These are phyloP conservation scores for Montipora foliosa DNA, from an alignment of 64 coral and sea anemone genomes.

Conservation along the genomic window DNA sequence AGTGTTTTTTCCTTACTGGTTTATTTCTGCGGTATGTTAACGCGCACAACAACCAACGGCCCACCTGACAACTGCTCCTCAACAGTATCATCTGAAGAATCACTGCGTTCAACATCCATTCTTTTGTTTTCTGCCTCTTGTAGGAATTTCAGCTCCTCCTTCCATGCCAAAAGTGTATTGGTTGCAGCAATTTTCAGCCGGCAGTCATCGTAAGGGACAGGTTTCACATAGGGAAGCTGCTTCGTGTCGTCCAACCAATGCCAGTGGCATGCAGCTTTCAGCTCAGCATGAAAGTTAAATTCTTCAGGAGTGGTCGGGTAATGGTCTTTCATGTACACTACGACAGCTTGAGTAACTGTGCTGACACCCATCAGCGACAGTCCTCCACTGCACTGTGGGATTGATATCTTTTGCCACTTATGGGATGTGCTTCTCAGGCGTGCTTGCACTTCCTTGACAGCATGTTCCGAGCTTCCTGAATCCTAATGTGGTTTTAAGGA, in stretches of 20 bases:
- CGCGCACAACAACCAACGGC: too few species aligned
- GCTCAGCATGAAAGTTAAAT: slow-evolving; percentile 6
- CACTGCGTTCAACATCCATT: too few species aligned
- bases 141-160: not conserved
- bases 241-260: not conserved
- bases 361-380: not conserved
- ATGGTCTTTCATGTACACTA: not conserved
- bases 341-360: not conserved
- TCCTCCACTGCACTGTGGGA: not conserved
- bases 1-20: too few species aligned
- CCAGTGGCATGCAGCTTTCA: not conserved
- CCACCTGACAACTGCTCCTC: too few species aligned
- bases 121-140: too few species aligned
- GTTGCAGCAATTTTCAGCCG: not conserved
- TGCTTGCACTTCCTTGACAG: not conserved
- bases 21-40: too few species aligned
- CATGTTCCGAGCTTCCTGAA: not conserved
- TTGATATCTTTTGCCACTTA: not conserved
- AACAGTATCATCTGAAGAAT: too few species aligned
- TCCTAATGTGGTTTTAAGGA: not conserved
- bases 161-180: not conserved
- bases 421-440: not conserved
- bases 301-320: not conserved
- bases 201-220: not conserved
- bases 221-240: not conserved